Percentiles rank a stretch among this genome's conserved stretches.
phyloP scores from a whole-genome alignment of 2,888 invertebrate genomes.

The Euproctis similis region DNA sequence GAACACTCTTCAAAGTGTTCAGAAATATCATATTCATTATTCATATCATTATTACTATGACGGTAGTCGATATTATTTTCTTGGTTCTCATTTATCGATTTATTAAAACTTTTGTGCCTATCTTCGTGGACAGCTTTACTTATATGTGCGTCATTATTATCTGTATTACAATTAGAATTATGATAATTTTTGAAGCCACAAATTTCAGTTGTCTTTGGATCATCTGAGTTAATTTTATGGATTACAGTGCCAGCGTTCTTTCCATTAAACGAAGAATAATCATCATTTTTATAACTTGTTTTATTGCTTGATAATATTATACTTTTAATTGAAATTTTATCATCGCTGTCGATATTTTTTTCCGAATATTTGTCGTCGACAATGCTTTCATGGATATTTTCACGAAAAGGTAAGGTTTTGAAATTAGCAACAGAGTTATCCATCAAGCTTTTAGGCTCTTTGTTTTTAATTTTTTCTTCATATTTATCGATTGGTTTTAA shows the following conservation, averaged over 20 bases:
- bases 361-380: neutral
- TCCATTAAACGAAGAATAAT: too few species aligned
- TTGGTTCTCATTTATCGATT: too few species aligned
- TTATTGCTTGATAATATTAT: neutral
- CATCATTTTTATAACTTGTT: neutral
- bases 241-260: too few species aligned
- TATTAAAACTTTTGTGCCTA: too few species aligned
- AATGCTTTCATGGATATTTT: neutral
- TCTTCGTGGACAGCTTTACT: too few species aligned
- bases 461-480: conserved; percentile 17
- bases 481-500: conserved; percentile 17
- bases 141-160: neutral
- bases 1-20: too few species aligned
- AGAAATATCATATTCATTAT: too few species aligned
- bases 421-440: conserved; percentile 10
- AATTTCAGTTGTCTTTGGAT: neutral
- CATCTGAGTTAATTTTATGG: neutral
- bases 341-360: neutral
- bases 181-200: neutral
- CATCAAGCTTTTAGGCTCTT: conserved; percentile 10
- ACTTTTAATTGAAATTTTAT: neutral
- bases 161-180: neutral
- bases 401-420: too few species aligned
- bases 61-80: too few species aligned
- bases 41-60: too few species aligned